These are phyloP conservation scores for Paracanthobrama guichenoti DNA, from an alignment of 2,113 vertebrate genomes.

Conservation along the genomic window DNA sequence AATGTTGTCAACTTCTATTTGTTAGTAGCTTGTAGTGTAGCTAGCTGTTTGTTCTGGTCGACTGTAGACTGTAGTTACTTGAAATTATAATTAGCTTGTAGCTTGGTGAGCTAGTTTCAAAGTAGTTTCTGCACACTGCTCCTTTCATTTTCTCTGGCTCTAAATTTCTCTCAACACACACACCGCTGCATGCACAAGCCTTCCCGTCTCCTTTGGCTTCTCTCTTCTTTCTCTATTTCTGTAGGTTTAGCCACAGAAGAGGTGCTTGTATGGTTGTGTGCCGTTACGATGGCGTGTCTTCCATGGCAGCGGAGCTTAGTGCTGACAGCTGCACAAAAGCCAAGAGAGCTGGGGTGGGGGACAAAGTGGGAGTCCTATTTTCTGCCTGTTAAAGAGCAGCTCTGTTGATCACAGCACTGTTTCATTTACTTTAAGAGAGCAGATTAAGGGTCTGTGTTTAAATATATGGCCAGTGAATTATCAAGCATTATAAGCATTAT, in stretches of 20 bases:
- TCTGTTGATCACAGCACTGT: constrained; percentile 39
- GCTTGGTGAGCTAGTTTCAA: not conserved
- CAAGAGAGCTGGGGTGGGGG: not conserved
- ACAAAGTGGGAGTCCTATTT: constrained; percentile 41
- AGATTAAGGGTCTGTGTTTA: constrained; percentile 33
- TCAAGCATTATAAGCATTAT: constrained; percentile 27
- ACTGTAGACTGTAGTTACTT: not conserved
- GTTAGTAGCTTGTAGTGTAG: not conserved
- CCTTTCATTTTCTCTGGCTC: not conserved
- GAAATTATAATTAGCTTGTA: not conserved
- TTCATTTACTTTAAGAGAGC: constrained; percentile 43
- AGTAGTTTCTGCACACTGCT: not conserved
- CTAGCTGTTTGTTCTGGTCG: not conserved
- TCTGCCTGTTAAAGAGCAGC: constrained; percentile 39
- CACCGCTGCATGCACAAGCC: not conserved
- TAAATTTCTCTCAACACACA: constrained; percentile 1
- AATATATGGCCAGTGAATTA: constrained; percentile 24
- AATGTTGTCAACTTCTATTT: not conserved
- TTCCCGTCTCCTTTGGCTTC: constrained; percentile 28
- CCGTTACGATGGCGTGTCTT: constrained; percentile 1
- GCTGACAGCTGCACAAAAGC: constrained; percentile 36
- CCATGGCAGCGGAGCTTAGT: constrained; percentile 32
- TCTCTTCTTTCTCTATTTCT: constrained; percentile 14
- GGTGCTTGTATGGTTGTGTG: constrained; percentile 33
- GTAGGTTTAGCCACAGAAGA: constrained; percentile 26